phyloP scores from a whole-genome alignment of 2,797 vertebrate species.

The Poeciliopsis turneri region DNA sequence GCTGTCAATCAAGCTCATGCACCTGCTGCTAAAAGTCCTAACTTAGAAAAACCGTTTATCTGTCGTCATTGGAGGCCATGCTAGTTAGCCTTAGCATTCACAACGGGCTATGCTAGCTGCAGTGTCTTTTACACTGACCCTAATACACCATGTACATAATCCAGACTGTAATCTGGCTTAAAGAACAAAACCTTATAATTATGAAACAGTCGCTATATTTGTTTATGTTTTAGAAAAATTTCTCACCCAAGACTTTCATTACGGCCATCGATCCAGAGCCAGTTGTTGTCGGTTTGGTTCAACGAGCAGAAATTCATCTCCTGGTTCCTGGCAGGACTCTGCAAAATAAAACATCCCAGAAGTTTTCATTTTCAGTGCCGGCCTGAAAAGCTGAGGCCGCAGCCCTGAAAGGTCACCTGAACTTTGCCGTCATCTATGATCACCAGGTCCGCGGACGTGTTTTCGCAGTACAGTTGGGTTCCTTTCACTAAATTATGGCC shows the following conservation, averaged over 20 bases:
- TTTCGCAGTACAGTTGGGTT: neutral
- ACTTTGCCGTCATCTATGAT: slow-evolving; percentile 46
- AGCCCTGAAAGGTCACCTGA: slow-evolving; percentile 50
- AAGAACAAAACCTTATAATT: neutral
- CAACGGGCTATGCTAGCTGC: no score
- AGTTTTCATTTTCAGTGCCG: neutral
- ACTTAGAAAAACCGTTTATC: no score
- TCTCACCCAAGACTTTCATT: slow-evolving; percentile 37
- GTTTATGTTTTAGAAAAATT: neutral
- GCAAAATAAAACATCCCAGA: neutral
- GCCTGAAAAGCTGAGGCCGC: neutral
- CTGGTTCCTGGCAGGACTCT: slow-evolving; percentile 58
- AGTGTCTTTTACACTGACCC: no score
- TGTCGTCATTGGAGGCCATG: no score
- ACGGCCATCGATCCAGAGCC: slow-evolving; percentile 52
- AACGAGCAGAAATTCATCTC: slow-evolving; percentile 61
- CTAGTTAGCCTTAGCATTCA: no score
- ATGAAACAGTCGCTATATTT: neutral
- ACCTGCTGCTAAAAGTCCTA: no score
- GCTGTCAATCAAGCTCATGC: no score
- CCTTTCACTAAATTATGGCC: fast-evolving
- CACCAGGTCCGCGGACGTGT: slow-evolving; percentile 23
- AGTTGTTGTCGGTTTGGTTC: neutral
- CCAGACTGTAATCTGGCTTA: neutral
- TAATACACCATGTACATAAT: no score